phyloP scores from a whole-genome alignment of 2,888 invertebrate species.

The Acanthosepion esculentum region DNA sequence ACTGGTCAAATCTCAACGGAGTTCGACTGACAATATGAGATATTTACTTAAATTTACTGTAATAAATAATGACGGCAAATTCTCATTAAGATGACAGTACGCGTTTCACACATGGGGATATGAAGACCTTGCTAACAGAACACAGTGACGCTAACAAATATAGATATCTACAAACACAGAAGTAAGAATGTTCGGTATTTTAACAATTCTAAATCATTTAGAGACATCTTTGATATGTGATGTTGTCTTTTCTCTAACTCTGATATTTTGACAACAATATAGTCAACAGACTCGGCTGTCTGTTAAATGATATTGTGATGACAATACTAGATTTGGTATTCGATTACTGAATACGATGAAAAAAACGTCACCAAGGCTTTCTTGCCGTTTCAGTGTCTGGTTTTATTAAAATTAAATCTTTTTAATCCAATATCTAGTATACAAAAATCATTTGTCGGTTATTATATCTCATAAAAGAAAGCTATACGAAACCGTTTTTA shows the following conservation, averaged over 20 bases:
- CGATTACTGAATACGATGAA: no score
- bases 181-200: neutral
- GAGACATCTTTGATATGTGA: neutral
- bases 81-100: neutral
- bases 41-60: neutral
- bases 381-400: no score
- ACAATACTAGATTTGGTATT: no score
- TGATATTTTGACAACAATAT: no score
- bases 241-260: neutral
- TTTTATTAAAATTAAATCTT: no score
- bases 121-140: no score
- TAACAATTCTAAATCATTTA: neutral
- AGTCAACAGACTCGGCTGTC: no score
- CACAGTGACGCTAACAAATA: no score
- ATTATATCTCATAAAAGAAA: neutral
- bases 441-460: neutral
- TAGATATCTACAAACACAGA: neutral
- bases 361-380: no score
- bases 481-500: neutral
- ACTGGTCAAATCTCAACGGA: neutral
- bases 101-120: neutral
- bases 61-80: neutral
- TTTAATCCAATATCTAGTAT: neutral
- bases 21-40: neutral
- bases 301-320: no score